Evolutionary conservation across 2,113 vertebrate species (phyloP).

Genomic region (Nycticryphes semicollaris): DNA sequence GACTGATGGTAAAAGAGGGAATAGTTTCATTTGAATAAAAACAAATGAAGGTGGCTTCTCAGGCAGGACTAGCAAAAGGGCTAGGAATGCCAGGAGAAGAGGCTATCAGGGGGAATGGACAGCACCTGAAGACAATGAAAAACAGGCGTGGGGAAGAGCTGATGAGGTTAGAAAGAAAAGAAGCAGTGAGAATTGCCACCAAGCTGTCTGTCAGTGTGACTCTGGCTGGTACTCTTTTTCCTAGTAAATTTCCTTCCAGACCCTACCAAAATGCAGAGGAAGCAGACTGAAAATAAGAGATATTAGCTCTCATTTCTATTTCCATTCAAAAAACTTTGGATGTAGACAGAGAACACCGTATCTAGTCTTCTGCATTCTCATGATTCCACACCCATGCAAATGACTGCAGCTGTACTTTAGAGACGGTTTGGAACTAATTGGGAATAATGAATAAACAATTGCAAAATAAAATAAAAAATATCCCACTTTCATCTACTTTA

Average conservation of each 20-base stretch:
- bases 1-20: background rate
- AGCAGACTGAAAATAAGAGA: background rate
- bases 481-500: background rate
- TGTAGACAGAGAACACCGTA: background rate
- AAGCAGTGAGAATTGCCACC: background rate
- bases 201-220: background rate
- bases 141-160: background rate
- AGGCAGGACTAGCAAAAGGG: background rate
- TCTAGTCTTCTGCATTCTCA: rapidly evolving
- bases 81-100: background rate
- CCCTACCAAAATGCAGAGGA: background rate
- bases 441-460: background rate
- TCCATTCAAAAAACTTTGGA: background rate
- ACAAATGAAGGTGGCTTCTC: rapidly evolving
- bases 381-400: rapidly evolving
- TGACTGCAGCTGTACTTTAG: background rate
- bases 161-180: background rate
- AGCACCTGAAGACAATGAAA: background rate
- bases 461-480: background rate
- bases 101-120: background rate
- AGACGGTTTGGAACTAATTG: background rate
- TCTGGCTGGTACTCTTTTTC: background rate
- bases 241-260: background rate
- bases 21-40: background rate
- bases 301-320: background rate